Percentiles rank a stretch among this genome's conserved stretches.
Evolutionary conservation across 2,888 invertebrate genomes (phyloP).

Genomic region (Thymelicus acteon): DNA sequence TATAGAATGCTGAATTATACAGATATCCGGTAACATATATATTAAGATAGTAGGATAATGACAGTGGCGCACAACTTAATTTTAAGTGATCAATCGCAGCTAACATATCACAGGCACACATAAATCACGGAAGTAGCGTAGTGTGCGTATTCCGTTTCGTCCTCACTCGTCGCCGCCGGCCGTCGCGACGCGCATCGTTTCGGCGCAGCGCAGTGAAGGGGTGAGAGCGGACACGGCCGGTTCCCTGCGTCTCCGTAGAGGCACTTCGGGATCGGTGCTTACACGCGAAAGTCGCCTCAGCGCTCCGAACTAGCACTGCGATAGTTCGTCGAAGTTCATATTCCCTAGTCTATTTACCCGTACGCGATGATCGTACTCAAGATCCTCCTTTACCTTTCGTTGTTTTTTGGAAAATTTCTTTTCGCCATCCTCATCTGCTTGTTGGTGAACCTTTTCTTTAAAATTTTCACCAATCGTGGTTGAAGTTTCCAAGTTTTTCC

Average conservation of each 20-base stretch:
- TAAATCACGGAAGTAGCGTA: slow-evolving; percentile 18
- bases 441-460: neutral
- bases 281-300: slow-evolving; percentile 21
- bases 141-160: slow-evolving; percentile 27
- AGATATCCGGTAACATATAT: too few relatives aligned
- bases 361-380: neutral
- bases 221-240: slow-evolving; percentile 14
- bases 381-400: neutral
- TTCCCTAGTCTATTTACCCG: neutral
- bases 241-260: neutral
- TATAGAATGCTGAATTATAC: too few relatives aligned
- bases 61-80: neutral
- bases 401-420: neutral
- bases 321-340: slow-evolving; percentile 2
- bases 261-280: slow-evolving; percentile 5
- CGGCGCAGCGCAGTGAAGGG: slow-evolving; percentile 28
- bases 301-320: slow-evolving; percentile 24
- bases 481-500: slow-evolving; percentile 2
- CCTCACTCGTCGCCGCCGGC: slow-evolving; percentile 1
- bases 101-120: slow-evolving; percentile 16
- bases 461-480: neutral
- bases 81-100: slow-evolving; percentile 26
- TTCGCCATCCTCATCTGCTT: neutral
- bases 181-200: slow-evolving; percentile 21
- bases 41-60: neutral